Base-by-base conservation (phyloP, 1,140 invertebrate species). In the Ceratina japonica region DNA sequence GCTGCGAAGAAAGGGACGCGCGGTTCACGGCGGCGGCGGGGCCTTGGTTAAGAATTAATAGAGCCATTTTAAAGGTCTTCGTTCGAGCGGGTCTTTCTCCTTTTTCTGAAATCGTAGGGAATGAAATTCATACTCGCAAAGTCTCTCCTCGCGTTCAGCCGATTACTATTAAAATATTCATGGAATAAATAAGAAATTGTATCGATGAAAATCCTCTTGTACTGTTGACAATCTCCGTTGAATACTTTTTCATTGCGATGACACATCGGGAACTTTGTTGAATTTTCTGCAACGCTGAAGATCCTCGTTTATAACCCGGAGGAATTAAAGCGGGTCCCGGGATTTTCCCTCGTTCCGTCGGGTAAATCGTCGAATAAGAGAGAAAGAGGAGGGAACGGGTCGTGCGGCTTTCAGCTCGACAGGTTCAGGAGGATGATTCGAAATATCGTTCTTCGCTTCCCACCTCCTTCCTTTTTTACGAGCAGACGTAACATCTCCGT, bases 401-500 rank as follows among this genome's bases (percentile, higher is more conserved):
- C 56, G 31, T 24, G 61, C 24, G n/a, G 68, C 61, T 68, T 59
- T 12, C 37, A 64, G 22, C n/a, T 18, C 65, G n/a, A 15, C 49
- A 61, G 54, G 51, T 51, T 62, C 54, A 37, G 4, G 3, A 62
- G 63, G 24, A 64, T n/a, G 56, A 68, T 70, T 72, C 52, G 56
- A 72, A 72, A 78, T 64, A 72, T 78, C 59, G 51, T 15, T n/a
- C 44, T 18, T 27, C 62, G 10, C n/a, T 24, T 10, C 31, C 20
- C 13, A 3, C 27, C 15, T 31, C 22, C 15, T 71, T 54, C 62
- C 37, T 18, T 69, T 80, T 64, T 78, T 58, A 72, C 75, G 51
- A 18, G 0, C 58, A 44, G 16, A 37, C 49, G 51, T 72, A 51
- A 64, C 68, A 65, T 72, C 72, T 49, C 74, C 71, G 78, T 18